Percentiles rank a stretch among this genome's conserved stretches.
phyloP scores from a whole-genome alignment of 2,113 vertebrate genomes.

The Crotalus tigris region DNA sequence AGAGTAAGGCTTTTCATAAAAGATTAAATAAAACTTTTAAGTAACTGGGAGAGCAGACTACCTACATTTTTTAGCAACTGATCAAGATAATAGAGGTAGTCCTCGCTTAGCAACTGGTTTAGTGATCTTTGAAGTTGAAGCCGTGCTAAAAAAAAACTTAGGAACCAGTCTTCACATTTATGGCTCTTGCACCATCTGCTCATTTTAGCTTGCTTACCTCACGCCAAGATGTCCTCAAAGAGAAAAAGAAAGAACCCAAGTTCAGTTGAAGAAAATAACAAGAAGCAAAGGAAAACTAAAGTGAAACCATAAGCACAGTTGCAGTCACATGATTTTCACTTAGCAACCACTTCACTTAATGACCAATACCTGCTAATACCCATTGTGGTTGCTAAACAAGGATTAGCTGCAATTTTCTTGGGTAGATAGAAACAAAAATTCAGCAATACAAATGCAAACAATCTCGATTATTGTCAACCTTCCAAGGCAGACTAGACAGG shows the following conservation, averaged over 20 bases:
- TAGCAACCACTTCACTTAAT: not conserved
- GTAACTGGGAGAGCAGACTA: constrained; percentile 14
- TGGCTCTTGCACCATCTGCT: not conserved
- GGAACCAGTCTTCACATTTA: not conserved
- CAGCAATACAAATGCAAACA: not conserved
- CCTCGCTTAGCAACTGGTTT: not conserved
- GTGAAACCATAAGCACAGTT: not conserved
- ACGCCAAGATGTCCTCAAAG: not conserved
- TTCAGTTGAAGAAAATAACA: not conserved
- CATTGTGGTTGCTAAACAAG: not conserved
- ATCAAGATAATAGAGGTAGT: not conserved
- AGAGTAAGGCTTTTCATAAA: not conserved
- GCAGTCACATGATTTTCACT: not conserved
- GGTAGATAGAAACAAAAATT: constrained; percentile 10
- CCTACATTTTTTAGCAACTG: not conserved
- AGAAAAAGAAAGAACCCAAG: not conserved
- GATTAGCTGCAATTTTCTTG: not conserved
- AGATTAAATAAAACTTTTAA: not conserved
- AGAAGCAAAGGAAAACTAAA: not conserved
- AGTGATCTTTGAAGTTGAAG: not conserved
- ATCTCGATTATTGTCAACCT: not conserved
- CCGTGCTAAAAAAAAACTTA: not conserved
- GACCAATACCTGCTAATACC: not conserved
- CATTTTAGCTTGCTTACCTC: not conserved
- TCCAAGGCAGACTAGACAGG: not conserved